phyloP scores from a whole-genome alignment of 2,888 invertebrate genomes.

The Sphinx pinastri region DNA sequence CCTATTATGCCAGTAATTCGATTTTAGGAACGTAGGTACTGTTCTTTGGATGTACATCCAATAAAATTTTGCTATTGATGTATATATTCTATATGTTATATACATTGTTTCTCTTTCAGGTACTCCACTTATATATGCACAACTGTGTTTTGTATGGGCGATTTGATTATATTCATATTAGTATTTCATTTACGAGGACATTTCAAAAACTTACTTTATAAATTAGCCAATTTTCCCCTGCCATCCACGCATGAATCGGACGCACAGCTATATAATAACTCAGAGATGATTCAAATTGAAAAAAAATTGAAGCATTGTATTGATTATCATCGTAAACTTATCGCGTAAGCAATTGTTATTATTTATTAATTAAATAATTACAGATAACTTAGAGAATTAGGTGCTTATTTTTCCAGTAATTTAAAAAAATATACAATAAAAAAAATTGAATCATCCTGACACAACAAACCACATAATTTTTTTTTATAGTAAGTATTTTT shows the following conservation, averaged over 20 bases:
- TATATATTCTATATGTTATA: background rate
- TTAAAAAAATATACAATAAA: no score
- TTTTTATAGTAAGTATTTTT: no score
- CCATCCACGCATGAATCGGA: background rate
- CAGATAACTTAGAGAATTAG: no score
- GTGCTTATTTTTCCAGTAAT: no score
- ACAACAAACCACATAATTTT: no score
- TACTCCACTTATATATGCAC: conserved; percentile 3
- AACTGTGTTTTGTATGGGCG: conserved; percentile 17
- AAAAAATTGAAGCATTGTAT: conserved; percentile 34
- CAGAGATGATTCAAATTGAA: conserved; percentile 13
- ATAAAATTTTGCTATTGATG: no score
- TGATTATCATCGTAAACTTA: conserved; percentile 33
- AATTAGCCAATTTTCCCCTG: conserved; percentile 16
- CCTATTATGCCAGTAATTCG: no score
- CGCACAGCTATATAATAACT: background rate
- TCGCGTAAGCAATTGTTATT: conserved; percentile 35
- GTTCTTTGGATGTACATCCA: no score
- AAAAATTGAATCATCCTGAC: no score
- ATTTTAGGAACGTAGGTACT: no score
- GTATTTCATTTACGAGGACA: conserved; percentile 27
- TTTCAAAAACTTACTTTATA: conserved; percentile 19
- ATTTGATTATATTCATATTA: conserved; percentile 18
- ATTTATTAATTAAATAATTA: background rate
- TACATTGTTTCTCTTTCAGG: conserved; percentile 3